These are phyloP conservation scores for Spheniscus humboldti DNA, from an alignment of 2,797 vertebrate genomes.

Conservation along the genomic window DNA sequence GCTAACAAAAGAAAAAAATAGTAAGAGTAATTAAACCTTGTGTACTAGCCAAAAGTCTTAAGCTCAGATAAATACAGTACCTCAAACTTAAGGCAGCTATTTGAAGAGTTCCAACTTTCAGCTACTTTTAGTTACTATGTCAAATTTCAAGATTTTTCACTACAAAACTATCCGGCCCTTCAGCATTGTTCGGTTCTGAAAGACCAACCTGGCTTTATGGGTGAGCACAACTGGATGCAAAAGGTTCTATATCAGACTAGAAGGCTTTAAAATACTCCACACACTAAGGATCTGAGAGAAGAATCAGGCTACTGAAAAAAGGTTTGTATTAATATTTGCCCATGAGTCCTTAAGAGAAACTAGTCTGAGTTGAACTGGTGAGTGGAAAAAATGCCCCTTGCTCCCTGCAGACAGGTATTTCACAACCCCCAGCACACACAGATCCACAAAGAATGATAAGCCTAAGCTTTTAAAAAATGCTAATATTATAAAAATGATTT, in stretches of 20 bases:
- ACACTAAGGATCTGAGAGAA: not conserved
- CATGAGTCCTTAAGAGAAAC: not conserved
- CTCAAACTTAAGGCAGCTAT: not conserved
- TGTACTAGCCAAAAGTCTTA: not conserved
- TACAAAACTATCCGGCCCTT: not conserved
- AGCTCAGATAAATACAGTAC: not conserved
- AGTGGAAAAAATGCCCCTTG: not conserved
- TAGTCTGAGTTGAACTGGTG: not conserved
- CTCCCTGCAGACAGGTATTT: not conserved
- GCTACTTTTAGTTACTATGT: not conserved
- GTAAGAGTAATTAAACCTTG: not conserved
- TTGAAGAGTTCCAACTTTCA: not conserved
- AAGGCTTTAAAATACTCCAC: not conserved
- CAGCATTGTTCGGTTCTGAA: not conserved
- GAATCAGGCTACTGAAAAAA: not conserved
- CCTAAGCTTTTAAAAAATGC: not conserved
- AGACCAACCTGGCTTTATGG: not conserved
- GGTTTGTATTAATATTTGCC: not conserved
- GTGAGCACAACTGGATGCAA: not conserved
- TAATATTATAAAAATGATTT: not conserved
- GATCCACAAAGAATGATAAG: not conserved
- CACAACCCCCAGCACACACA: not conserved
- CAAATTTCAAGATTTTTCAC: not conserved
- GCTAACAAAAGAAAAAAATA: not conserved
- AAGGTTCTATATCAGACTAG: not conserved